A percentile compares a stretch with the other conserved stretches of the same genome.
phyloP scores from a whole-genome alignment of 2,888 invertebrate species.

The Orthosia incerta region DNA sequence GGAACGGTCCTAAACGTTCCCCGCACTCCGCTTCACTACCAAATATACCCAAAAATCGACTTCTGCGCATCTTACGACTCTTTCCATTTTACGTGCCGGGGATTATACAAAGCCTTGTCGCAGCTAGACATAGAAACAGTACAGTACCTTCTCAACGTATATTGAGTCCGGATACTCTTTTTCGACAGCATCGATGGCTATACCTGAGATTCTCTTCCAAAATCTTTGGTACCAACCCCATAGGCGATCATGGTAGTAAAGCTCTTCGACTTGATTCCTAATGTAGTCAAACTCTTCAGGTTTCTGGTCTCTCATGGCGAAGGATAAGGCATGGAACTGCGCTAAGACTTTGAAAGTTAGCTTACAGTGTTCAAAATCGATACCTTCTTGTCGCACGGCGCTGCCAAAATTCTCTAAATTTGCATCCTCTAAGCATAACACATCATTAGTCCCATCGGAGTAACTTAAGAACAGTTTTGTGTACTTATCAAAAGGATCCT shows the following conservation, averaged over 20 bases:
- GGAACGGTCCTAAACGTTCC: too few relatives aligned
- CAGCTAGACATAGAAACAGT: too few relatives aligned
- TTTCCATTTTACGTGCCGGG: too few relatives aligned
- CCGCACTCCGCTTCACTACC: too few relatives aligned
- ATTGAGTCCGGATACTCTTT: conserved; percentile 91
- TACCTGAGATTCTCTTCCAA: conserved; percentile 86
- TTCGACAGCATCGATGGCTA: conserved; percentile 92
- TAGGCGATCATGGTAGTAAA: conserved; percentile 90
- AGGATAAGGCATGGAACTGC: conserved; percentile 91
- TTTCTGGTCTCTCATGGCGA: conserved; percentile 91
- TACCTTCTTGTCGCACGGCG: conserved; percentile 87
- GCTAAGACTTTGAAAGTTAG: conserved; percentile 89
- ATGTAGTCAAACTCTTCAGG: conserved; percentile 87
- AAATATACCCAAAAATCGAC: too few relatives aligned
- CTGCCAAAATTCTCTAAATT: conserved; percentile 83
- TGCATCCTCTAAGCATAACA: conserved; percentile 91
- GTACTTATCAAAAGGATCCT: conserved; percentile 89
- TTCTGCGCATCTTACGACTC: too few relatives aligned
- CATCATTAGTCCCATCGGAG: conserved; percentile 90
- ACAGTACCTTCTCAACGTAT: conserved; percentile 86
- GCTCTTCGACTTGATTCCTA: conserved; percentile 86
- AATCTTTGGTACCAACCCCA: conserved; percentile 91
- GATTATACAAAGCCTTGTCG: too few relatives aligned
- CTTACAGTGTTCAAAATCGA: conserved; percentile 88
- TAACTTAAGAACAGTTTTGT: conserved; percentile 85